phyloP scores from a whole-genome alignment of 2,888 invertebrate genomes.

The Tuta absoluta region DNA sequence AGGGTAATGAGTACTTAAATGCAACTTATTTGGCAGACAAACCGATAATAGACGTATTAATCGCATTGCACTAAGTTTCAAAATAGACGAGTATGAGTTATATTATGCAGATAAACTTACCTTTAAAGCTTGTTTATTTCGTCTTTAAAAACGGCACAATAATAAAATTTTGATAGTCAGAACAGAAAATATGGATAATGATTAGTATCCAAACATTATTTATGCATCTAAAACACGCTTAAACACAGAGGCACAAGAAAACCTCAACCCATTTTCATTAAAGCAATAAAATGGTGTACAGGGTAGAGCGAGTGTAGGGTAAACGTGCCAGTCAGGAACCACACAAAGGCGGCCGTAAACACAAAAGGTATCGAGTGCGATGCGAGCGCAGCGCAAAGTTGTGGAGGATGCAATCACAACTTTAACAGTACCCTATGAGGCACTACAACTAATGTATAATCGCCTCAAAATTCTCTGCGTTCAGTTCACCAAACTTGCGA shows the following conservation, averaged over 20 bases:
- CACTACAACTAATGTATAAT: slow-evolving; percentile 50
- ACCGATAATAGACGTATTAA: no score
- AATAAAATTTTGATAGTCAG: no score
- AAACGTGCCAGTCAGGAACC: slow-evolving; percentile 55
- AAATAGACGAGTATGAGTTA: no score
- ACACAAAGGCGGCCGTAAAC: slow-evolving; percentile 60
- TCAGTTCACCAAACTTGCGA: neutral
- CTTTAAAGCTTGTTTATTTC: no score
- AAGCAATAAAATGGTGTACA: slow-evolving; percentile 42
- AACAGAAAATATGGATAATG: no score
- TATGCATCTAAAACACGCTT: neutral
- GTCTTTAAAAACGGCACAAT: no score
- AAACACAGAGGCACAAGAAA: slow-evolving; percentile 28
- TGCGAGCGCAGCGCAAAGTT: slow-evolving; percentile 58
- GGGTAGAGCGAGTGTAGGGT: slow-evolving; percentile 53
- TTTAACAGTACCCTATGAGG: slow-evolving; percentile 48
- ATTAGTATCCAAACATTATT: neutral
- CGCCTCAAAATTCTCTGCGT: slow-evolving; percentile 52
- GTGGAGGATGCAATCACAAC: slow-evolving; percentile 71
- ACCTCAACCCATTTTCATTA: slow-evolving; percentile 42
- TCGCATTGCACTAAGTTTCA: no score
- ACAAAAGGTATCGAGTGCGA: slow-evolving; percentile 62
- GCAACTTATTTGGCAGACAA: no score
- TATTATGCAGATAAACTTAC: no score
- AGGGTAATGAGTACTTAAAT: no score